phyloP scores from a whole-genome alignment of 2,797 vertebrate genomes.

The Thunnus albacares region DNA sequence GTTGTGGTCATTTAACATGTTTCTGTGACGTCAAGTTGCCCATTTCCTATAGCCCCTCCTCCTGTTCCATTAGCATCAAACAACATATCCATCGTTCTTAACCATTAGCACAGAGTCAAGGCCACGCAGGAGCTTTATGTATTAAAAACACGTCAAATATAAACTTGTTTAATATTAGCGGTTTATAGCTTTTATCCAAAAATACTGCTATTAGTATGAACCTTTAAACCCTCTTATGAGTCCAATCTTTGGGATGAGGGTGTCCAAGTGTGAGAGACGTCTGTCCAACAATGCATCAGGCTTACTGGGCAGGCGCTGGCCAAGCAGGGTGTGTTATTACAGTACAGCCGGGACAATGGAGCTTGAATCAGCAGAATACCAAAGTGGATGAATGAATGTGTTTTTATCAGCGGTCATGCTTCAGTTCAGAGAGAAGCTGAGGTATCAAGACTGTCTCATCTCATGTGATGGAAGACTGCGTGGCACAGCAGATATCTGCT shows the following conservation, averaged over 20 bases:
- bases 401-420: slow-evolving; percentile 58
- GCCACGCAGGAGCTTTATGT: neutral
- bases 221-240: slow-evolving; percentile 14
- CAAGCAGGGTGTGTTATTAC: slow-evolving; percentile 64
- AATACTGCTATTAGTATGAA: neutral
- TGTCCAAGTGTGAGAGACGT: slow-evolving; percentile 45
- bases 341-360: slow-evolving; percentile 51
- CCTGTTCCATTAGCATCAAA: neutral
- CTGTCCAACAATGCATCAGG: slow-evolving; percentile 57
- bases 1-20: no score
- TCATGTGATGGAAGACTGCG: slow-evolving; percentile 49
- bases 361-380: slow-evolving; percentile 78
- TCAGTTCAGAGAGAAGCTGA: slow-evolving; percentile 54
- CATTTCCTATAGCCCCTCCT: neutral
- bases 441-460: slow-evolving; percentile 56
- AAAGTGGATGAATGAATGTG: slow-evolving; percentile 70
- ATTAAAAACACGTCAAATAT: neutral
- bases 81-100: no score
- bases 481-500: slow-evolving; percentile 48
- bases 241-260: slow-evolving; percentile 28
- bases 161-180: neutral
- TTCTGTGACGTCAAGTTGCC: no score
- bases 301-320: slow-evolving; percentile 53
- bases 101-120: neutral
- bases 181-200: neutral